phyloP scores from a whole-genome alignment of 2,113 vertebrate genomes.

The Tricholaema leucomelas region DNA sequence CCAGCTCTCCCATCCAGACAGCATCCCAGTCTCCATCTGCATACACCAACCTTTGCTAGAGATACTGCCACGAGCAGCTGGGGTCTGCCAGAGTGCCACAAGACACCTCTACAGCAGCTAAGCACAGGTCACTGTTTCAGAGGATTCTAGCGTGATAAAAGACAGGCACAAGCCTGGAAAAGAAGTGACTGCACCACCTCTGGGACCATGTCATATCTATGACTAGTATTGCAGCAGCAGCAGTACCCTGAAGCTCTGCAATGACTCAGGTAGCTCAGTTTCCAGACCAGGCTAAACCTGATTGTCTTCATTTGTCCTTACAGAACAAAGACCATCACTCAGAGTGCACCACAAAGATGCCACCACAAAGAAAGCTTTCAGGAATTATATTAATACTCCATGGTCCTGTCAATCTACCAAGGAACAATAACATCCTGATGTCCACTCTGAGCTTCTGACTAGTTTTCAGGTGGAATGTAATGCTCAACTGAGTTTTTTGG shows the following conservation, averaged over 20 bases:
- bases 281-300: neutral
- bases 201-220: neutral
- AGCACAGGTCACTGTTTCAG: neutral
- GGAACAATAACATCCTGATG: neutral
- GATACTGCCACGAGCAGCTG: fast-evolving
- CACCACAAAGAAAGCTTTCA: no score
- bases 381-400: neutral
- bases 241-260: neutral
- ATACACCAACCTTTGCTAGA: neutral
- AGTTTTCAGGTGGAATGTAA: neutral
- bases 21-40: neutral
- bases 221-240: neutral
- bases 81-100: neutral
- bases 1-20: neutral
- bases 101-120: neutral
- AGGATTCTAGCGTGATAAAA: neutral
- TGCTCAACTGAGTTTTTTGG: neutral
- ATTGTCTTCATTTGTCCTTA: neutral
- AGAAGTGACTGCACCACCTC: neutral
- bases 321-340: neutral
- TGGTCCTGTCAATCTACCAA: neutral
- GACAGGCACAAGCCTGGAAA: neutral
- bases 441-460: neutral
- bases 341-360: neutral
- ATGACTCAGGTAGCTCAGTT: neutral